Evolutionary conservation across 92 coral and sea anemone species (phyloP), one percentile per base, ranked within the genome.

Genomic region (Epizoanthus rinbou): DNA sequence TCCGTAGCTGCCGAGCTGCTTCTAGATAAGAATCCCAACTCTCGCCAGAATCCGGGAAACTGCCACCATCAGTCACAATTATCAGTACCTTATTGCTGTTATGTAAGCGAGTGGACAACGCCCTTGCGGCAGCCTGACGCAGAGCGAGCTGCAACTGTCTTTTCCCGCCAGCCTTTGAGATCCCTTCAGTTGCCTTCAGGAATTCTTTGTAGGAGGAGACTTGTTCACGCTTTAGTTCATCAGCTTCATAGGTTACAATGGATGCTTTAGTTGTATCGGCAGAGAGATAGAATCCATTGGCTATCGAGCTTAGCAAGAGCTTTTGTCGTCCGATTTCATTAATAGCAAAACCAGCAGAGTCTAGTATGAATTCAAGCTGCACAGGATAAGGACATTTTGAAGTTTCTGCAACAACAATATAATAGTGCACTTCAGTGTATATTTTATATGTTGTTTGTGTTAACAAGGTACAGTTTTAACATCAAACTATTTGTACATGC

Each of bases 1-100:
- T 86, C 63, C 75, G 79, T 73, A 93, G 78, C 65, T 89, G 89
- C 24, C 59, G 75, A 13, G 79, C 87, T 15, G 95, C 87, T 8
- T 19, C 75, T 45, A 69, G 64, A 43, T 74, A 74, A 10, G 14
- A 62, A n/a, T 2, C 57, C 80, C 63, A 74, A 25, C 37, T 74
- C 33, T 74, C 80, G 15, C 80, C 80, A 5, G 43, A 11, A 8
- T 22, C 64, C 17, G 80, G 80, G 8, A 74, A 3, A 0, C 43
- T 25, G n/a, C 80, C 64, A 5, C 80, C 80, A 16, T 74, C 80
- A 17, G 80, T 74, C 17, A 74, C 22, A 31, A 74, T 31, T 23
- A 54, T 39, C 23, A 74, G 24, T 14, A 53, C 62, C 8, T 74
- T 74, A 15, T 31, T 41, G 23, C 23, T n/a, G 17, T 14, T 22